These are phyloP conservation scores for Graptemys geographica DNA, from an alignment of 2,797 vertebrate genomes.

Conservation along the genomic window DNA sequence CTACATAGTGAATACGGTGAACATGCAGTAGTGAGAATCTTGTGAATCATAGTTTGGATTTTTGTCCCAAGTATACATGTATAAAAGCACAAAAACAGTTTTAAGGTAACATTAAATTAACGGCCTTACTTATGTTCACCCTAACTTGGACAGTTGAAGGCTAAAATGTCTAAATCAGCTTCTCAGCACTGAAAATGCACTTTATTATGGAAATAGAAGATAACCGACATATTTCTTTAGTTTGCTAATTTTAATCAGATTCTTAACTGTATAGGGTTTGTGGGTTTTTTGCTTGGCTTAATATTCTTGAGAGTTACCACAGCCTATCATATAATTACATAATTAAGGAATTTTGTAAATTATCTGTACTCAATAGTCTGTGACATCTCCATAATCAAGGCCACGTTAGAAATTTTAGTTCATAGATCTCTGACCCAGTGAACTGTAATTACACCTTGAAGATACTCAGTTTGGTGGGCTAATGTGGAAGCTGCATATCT, in stretches of 20 bases:
- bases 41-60: constrained; percentile 19
- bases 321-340: neutral
- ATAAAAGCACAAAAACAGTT: constrained; percentile 1
- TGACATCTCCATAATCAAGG: neutral
- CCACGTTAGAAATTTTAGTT: constrained; percentile 6
- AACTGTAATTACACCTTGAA: neutral
- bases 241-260: constrained; percentile 4
- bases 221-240: neutral
- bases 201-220: neutral
- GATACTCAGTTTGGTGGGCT: constrained; percentile 11
- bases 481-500: neutral
- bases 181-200: constrained; percentile 3
- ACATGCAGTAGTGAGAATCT: neutral
- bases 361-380: neutral
- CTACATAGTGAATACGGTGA: neutral
- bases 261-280: constrained; percentile 2
- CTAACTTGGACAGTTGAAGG: constrained; percentile 10
- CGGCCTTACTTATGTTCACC: neutral
- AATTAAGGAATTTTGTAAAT: constrained; percentile 5
- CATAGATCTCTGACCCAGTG: neutral
- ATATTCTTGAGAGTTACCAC: constrained; percentile 20
- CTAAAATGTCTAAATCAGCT: constrained; percentile 2
- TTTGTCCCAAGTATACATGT: neutral
- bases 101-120: constrained; percentile 10
- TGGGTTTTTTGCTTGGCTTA: constrained; percentile 29